phyloP scores from a whole-genome alignment of 2,113 vertebrate species.

The Columbina picui region DNA sequence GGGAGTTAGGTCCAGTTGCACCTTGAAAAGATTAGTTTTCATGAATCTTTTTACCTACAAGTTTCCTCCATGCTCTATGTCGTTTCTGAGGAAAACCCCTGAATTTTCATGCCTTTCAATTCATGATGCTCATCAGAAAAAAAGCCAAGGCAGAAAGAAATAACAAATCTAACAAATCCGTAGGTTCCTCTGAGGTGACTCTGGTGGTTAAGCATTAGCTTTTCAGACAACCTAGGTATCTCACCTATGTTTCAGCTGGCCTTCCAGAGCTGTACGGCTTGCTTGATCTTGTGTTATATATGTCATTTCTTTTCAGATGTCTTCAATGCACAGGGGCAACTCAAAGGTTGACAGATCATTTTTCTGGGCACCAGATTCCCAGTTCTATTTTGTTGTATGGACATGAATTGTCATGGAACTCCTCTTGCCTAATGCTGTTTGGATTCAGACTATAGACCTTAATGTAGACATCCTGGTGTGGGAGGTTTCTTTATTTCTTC shows the following conservation, averaged over 20 bases:
- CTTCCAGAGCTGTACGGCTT: background rate
- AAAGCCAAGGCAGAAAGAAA: background rate
- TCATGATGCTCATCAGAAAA: background rate
- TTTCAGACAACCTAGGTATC: background rate
- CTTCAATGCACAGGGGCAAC: background rate
- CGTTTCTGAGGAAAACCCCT: background rate
- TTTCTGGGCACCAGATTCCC: background rate
- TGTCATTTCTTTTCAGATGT: background rate
- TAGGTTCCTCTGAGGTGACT: accelerated
- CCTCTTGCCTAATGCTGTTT: background rate
- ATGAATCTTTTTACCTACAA: background rate
- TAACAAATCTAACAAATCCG: background rate
- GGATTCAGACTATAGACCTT: background rate
- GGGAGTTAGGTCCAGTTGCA: background rate
- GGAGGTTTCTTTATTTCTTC: background rate
- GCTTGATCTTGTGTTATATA: background rate
- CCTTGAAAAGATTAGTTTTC: background rate
- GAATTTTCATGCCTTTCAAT: background rate
- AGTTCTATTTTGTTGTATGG: background rate
- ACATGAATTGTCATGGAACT: background rate
- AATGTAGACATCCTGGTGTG: background rate
- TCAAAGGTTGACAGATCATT: background rate
- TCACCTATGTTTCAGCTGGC: background rate
- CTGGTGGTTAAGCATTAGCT: background rate
- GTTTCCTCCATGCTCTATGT: background rate